Percentiles rank a stretch among this genome's conserved stretches.
Evolutionary conservation across 2,113 vertebrate species (phyloP).

Genomic region (Aplodontia rufa): DNA sequence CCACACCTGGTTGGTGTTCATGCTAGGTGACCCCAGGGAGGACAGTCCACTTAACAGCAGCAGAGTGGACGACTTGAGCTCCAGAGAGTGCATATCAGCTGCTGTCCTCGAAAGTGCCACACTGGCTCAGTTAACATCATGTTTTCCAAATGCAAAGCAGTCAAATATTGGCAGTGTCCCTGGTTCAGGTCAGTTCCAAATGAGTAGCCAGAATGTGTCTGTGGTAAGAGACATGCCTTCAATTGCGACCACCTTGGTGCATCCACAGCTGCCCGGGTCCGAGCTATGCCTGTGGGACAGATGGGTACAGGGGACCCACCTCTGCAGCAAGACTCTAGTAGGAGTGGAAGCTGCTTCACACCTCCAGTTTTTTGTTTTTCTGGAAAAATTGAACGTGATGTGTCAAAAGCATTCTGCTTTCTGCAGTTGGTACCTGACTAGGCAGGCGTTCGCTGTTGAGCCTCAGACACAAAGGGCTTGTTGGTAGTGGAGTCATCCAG

Average conservation of each 20-base stretch:
- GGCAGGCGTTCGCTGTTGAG: too few relatives aligned
- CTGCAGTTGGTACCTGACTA: neutral
- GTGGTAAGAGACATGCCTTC: neutral
- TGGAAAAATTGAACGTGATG: neutral
- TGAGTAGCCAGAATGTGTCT: neutral
- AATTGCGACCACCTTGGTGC: neutral
- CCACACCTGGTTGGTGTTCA: too few relatives aligned
- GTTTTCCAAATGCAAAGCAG: too few relatives aligned
- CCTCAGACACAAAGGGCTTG: too few relatives aligned
- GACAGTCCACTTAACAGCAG: too few relatives aligned
- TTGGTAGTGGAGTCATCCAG: too few relatives aligned
- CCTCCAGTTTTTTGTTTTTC: neutral
- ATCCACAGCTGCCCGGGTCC: fast-evolving
- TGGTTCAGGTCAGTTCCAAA: neutral
- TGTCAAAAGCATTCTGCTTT: neutral
- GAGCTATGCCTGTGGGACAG: neutral
- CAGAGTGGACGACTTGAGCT: too few relatives aligned
- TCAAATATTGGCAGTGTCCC: neutral
- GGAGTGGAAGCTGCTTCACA: neutral
- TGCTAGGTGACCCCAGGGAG: too few relatives aligned
- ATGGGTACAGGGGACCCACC: fast-evolving
- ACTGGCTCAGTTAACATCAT: too few relatives aligned
- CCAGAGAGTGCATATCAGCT: too few relatives aligned
- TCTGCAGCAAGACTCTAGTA: neutral
- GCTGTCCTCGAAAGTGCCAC: too few relatives aligned